phyloP scores from a whole-genome alignment of 1,140 invertebrate species.

The Hycleus cichorii region DNA sequence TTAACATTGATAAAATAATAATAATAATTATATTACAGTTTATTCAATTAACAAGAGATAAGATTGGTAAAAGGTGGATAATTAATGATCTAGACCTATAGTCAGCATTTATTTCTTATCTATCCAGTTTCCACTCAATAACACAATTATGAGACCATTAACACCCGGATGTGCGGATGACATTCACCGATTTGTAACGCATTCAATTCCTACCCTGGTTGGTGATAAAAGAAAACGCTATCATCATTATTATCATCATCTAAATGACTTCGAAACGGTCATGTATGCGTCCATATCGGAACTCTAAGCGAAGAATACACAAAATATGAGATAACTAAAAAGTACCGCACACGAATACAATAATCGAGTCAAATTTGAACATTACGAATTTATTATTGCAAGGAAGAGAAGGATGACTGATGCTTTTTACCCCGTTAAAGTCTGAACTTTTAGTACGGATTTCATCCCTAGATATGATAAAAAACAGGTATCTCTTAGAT shows the following conservation, averaged over 20 bases:
- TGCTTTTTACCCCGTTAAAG: too few relatives aligned
- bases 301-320: neutral
- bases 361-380: too few relatives aligned
- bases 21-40: too few relatives aligned
- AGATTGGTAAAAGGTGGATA: constrained; percentile 21
- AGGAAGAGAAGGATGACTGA: too few relatives aligned
- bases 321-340: too few relatives aligned
- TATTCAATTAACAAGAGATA: constrained; percentile 16
- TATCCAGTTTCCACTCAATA: constrained; percentile 30
- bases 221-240: constrained; percentile 7
- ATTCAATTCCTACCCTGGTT: constrained; percentile 3
- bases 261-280: neutral
- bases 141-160: constrained; percentile 29
- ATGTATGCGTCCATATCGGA: neutral
- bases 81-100: constrained; percentile 23
- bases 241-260: neutral
- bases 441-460: too few relatives aligned
- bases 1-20: neutral
- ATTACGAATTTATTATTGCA: too few relatives aligned
- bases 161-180: constrained; percentile 17
- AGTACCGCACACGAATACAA: too few relatives aligned
- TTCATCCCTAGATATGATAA: too few relatives aligned
- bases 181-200: constrained; percentile 15
- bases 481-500: too few relatives aligned
- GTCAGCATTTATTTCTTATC: constrained; percentile 26